A percentile compares a stretch with the other conserved stretches of the same genome.
Evolutionary conservation across 2,113 vertebrate genomes (phyloP).

Genomic region (Hippocampus mohnikei): DNA sequence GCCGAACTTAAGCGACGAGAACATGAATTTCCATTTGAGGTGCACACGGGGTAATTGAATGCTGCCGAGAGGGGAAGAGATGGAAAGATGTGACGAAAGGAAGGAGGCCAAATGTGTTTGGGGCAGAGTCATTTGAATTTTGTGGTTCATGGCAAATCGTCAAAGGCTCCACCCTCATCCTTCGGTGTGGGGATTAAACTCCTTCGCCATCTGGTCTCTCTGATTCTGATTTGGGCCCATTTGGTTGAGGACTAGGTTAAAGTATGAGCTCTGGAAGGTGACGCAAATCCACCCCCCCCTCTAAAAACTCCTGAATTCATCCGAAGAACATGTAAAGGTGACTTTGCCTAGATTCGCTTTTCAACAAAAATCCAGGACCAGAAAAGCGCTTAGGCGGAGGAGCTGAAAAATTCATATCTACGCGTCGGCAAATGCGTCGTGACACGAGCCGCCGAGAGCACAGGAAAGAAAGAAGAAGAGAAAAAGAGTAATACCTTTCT

Average conservation of each 20-base stretch:
- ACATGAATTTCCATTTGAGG: background rate
- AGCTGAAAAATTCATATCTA: conserved; percentile 43
- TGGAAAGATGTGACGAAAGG: background rate
- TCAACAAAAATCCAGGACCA: conserved; percentile 1
- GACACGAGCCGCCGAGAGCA: conserved; percentile 7
- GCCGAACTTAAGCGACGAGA: background rate
- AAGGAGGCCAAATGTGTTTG: background rate
- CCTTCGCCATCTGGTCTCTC: background rate
- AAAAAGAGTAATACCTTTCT: conserved; percentile 42
- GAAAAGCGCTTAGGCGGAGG: conserved; percentile 18
- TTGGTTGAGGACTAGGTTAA: background rate
- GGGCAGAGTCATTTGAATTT: background rate
- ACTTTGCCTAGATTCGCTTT: background rate
- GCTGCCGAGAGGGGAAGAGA: background rate
- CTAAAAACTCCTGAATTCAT: too few species aligned
- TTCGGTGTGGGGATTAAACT: background rate
- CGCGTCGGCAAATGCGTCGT: conserved; percentile 34
- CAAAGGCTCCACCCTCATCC: background rate
- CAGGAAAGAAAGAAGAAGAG: background rate
- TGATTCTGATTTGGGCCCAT: background rate
- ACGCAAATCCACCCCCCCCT: too few species aligned
- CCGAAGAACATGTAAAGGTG: background rate
- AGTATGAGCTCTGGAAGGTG: too few species aligned
- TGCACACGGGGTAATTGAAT: background rate
- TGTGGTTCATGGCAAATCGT: background rate